phyloP scores from a whole-genome alignment of 2,888 invertebrate species.

The Tetramorium bicarinatum region DNA sequence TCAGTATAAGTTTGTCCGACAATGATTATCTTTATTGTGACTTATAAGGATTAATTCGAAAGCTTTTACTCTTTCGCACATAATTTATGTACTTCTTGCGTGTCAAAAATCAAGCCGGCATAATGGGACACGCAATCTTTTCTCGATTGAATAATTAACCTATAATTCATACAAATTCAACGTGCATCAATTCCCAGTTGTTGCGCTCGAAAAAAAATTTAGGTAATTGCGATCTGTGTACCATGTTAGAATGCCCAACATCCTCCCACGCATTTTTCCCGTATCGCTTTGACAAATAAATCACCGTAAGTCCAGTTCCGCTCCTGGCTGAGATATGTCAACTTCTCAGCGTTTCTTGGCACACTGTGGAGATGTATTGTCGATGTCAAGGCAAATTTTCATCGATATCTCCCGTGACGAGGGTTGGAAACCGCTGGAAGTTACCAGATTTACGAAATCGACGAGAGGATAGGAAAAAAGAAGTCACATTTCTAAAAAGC shows the following conservation, averaged over 20 bases:
- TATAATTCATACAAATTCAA: conserved; percentile 48
- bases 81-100: neutral
- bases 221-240: neutral
- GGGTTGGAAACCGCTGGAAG: neutral
- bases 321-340: neutral
- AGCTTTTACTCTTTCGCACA: neutral
- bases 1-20: neutral
- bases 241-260: neutral
- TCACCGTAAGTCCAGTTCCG: neutral
- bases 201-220: neutral
- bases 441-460: neutral
- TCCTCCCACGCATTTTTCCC: neutral
- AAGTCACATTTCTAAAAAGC: neutral
- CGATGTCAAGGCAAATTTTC: conserved; percentile 13
- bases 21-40: neutral
- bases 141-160: conserved; percentile 9
- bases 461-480: neutral
- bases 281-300: neutral
- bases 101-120: conserved; percentile 1
- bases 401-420: neutral
- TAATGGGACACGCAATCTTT: conserved; percentile 29
- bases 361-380: neutral
- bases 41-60: conserved; percentile 12
- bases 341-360: neutral
- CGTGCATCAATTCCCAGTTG: conserved; percentile 25